Percentiles rank a stretch among this genome's conserved stretches.
phyloP scores from a whole-genome alignment of 2,797 vertebrate genomes.

The Setipinna tenuifilis region DNA sequence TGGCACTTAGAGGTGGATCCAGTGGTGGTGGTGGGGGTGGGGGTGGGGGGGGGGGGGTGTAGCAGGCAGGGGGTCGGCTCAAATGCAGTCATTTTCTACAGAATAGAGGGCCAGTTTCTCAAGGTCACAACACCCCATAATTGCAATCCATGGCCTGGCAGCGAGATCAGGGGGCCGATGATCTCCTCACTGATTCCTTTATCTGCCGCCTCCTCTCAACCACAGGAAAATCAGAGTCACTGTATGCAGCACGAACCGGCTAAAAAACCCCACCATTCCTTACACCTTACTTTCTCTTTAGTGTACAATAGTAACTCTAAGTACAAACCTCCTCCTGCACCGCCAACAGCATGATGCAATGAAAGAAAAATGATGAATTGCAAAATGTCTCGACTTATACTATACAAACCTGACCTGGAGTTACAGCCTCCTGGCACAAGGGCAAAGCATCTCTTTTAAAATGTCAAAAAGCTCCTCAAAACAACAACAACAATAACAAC shows the following conservation, averaged over 20 bases:
- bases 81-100: constrained; percentile 23
- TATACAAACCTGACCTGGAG: background rate
- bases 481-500: background rate
- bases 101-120: constrained; percentile 27
- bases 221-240: background rate
- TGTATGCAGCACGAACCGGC: background rate
- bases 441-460: background rate
- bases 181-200: constrained; percentile 17
- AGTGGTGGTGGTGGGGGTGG: background rate
- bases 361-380: background rate
- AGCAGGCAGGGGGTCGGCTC: background rate
- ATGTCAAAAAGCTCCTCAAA: background rate
- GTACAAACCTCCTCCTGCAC: background rate
- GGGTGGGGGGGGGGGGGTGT: background rate
- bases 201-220: background rate
- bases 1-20: background rate
- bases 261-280: background rate
- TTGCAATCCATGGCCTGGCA: constrained; percentile 30
- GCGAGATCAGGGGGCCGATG: constrained; percentile 21
- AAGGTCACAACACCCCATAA: constrained; percentile 40
- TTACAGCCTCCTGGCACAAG: background rate
- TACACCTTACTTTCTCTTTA: background rate
- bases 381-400: background rate
- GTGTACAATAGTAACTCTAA: background rate
- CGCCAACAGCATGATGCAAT: background rate